These are phyloP conservation scores for Peromyscus attwateri DNA, from an alignment of 2,797 vertebrate species.

Conservation along the genomic window DNA sequence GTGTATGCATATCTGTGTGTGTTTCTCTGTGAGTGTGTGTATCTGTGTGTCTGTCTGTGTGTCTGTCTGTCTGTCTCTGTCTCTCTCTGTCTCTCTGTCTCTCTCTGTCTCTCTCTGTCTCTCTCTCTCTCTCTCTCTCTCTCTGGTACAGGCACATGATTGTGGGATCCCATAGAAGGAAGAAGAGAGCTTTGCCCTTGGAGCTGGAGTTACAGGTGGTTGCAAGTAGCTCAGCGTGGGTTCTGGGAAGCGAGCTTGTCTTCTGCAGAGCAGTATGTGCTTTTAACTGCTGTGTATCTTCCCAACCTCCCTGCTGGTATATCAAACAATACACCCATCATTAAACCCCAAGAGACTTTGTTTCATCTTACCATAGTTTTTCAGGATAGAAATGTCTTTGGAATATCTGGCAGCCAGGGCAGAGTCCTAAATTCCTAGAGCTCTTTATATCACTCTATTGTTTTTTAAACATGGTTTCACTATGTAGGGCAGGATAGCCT, in stretches of 20 bases:
- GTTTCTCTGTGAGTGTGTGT: too few relatives aligned
- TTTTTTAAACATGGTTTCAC: background rate
- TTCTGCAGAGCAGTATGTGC: background rate
- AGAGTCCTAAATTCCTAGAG: background rate
- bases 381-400: background rate
- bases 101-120: too few relatives aligned
- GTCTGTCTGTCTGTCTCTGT: background rate
- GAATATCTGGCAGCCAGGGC: background rate
- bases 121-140: too few relatives aligned
- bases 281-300: background rate
- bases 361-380: background rate
- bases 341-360: background rate
- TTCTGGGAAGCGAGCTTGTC: background rate
- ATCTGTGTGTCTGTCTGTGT: background rate
- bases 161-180: background rate
- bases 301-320: background rate
- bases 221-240: background rate
- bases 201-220: background rate
- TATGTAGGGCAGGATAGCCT: background rate
- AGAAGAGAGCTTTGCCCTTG: background rate
- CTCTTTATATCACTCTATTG: background rate
- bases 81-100: too few relatives aligned
- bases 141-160: too few relatives aligned
- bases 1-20: background rate
- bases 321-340: background rate